These are phyloP conservation scores for Delphinus delphis DNA, from an alignment of 2,113 vertebrate species.

Conservation along the genomic window DNA sequence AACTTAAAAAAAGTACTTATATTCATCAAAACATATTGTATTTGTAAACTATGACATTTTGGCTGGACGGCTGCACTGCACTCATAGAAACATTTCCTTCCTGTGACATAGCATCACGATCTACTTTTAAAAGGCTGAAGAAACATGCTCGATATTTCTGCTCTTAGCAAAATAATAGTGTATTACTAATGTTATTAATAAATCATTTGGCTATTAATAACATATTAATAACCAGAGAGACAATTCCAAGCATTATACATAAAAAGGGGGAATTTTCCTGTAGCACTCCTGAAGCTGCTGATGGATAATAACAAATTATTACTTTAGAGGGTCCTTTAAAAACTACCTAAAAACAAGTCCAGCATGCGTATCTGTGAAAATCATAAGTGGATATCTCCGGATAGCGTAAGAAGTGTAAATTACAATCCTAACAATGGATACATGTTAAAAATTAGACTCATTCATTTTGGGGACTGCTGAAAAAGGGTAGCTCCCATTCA, in stretches of 20 bases:
- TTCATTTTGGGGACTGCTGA: conserved; percentile 16
- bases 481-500: not conserved
- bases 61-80: conserved; percentile 78
- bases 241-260: conserved; percentile 12
- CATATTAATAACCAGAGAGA: conserved; percentile 20
- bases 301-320: conserved; percentile 40
- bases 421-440: conserved; percentile 25
- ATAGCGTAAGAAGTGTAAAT: not conserved
- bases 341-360: not conserved
- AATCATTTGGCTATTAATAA: conserved; percentile 37
- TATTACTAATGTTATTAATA: conserved; percentile 46
- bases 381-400: not conserved
- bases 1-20: conserved; percentile 81
- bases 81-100: conserved; percentile 81
- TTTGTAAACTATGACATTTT: conserved; percentile 83
- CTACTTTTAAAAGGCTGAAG: conserved; percentile 78
- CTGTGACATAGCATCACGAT: conserved; percentile 80
- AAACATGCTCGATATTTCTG: conserved; percentile 73
- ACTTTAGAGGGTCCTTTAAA: conserved; percentile 73
- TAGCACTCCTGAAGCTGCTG: not conserved
- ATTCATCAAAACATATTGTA: conserved; percentile 84
- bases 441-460: conserved; percentile 11
- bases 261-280: not conserved
- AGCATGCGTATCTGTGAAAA: not conserved
- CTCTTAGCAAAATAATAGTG: conserved; percentile 79